Evolutionary conservation across 2,113 vertebrate species (phyloP), one percentile per base, ranked within the genome.

Genomic region (Pantherophis guttatus): DNA sequence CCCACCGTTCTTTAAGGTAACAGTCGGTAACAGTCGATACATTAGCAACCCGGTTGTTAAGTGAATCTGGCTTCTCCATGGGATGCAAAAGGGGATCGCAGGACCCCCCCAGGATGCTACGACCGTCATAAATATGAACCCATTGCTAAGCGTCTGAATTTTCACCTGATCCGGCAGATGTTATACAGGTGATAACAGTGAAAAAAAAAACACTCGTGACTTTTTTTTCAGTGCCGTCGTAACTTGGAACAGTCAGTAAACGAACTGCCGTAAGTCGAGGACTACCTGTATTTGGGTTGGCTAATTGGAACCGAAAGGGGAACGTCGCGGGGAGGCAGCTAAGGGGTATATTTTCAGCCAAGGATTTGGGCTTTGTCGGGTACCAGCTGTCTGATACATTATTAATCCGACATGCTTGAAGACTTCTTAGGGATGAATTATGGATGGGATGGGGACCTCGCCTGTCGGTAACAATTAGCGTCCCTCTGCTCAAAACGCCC

Each of bases 331-430:
- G 19, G 6, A 57, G 57, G 12, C 58, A 70, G 48, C 75, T 55
- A 81, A 86, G 50, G 9, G 75, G 75, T 70, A 7, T 90, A 3
- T 90, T 87, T 58, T 90, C 57, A 54, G 33, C 24, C 4, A 2
- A 48, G 33, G 65, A 70, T 70, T 70, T 17, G 87, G 91, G 87
- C 91, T 54, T 11, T 0, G 1, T 0, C 2, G 39, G 87, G 57
- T 29, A 87, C 65, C 91, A 54, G 93, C 87, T 65, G 91, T 55
- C 88, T 87, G 91, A 75, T 94, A 2, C 50, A 92, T 92, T 94
- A 92, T 94, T 94, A 92, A 92, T 90, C 93, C 52, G 75, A 94
- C 93, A 94, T 52, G 91, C 81, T 70, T 53, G 55, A 0, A 5
- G 70, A 7, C 21, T 90, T 95, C 50, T 1, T 1, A 0, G 0